Percentiles rank a stretch among this genome's conserved stretches.
Evolutionary conservation across 92 coral and sea anemone genomes (phyloP).

Genomic region (Parazoanthus swiftii): DNA sequence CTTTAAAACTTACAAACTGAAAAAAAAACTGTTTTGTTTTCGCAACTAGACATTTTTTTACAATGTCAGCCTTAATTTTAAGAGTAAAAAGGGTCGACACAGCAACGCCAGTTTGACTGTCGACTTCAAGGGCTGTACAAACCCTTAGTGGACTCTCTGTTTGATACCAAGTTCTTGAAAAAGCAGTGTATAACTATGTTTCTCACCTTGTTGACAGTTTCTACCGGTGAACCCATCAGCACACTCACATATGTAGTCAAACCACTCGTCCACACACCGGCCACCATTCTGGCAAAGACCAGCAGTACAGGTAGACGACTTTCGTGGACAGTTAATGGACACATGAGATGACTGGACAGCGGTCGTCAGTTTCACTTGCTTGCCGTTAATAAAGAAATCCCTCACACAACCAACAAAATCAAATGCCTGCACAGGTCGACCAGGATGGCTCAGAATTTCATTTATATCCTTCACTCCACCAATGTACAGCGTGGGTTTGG

Average conservation of each 20-base stretch:
- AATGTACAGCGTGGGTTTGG: constrained; percentile 68
- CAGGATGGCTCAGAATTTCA: constrained; percentile 65
- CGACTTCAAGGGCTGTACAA: too few relatives aligned
- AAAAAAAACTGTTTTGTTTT: too few relatives aligned
- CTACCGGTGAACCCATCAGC: constrained; percentile 70
- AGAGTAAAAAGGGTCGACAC: too few relatives aligned
- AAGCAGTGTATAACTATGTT: background rate
- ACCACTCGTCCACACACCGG: constrained; percentile 89
- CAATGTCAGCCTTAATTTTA: too few relatives aligned
- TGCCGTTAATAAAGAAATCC: constrained; percentile 76
- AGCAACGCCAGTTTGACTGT: too few relatives aligned
- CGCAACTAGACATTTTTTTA: too few relatives aligned
- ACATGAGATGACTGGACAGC: constrained; percentile 64
- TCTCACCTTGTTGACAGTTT: constrained; percentile 79
- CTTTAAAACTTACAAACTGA: too few relatives aligned
- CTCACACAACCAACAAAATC: constrained; percentile 97
- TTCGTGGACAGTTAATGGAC: constrained; percentile 80
- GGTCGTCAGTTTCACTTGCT: constrained; percentile 47
- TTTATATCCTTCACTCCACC: constrained; percentile 88
- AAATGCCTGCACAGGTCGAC: constrained; percentile 65
- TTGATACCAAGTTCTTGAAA: too few relatives aligned
- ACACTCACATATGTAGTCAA: constrained; percentile 85
- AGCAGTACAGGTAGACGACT: constrained; percentile 56
- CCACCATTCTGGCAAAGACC: constrained; percentile 72
- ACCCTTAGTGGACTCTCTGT: too few relatives aligned